Evolutionary conservation across 37 sponge, comb jelly and placozoan genomes (phyloP), one percentile per base, ranked within the genome.

Genomic region (Crambe crambe): DNA sequence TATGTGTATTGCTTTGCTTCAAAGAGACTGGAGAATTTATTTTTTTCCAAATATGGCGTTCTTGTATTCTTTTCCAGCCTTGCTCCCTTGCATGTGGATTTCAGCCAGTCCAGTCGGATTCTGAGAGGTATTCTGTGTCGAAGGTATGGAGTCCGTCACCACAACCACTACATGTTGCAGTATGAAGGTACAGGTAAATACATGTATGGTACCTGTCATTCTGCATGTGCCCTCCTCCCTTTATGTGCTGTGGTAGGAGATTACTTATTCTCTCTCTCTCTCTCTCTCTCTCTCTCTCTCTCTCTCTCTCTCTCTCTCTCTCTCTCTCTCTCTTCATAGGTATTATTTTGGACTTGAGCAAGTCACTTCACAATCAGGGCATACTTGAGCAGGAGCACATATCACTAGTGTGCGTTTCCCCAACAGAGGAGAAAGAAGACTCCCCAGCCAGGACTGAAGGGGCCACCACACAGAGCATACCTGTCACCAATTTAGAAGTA

Each of bases 61-160:
- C n/a, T n/a, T n/a, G n/a, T n/a, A n/a, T n/a, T 18, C 18, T 18
- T 37, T 39, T 54, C 32, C 38, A 89, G 86, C 64, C 15, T 35
- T 1, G 34, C 66, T 3, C 69, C 75, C 8, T 2, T 86, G 36
- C 58, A 42, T 25, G 83, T 93, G 56, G 97, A 97, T 64, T 91
- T 94, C 81, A 97, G 97, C 62, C 74, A 74, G 70, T 90, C 97
- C 4, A 77, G 80, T 39, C 65, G 67, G 39, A 75, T 85, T 12
- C 37, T 97, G 44, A 75, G 88, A 32, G 88, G 91, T 77, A 26
- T 83, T 4, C 86, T 97, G 30, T 83, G 90, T 68, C 58, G 97
- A 56, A 58, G 85, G 32, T 97, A 87, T 73, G 97, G 97, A 12
- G 65, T 94, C 30, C 60, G 90, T 2, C 54, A 91, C 56, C 87